These are phyloP conservation scores for Pegea sp. DNA, from an alignment of 23 tunicate genomes.

Conservation along the genomic window DNA sequence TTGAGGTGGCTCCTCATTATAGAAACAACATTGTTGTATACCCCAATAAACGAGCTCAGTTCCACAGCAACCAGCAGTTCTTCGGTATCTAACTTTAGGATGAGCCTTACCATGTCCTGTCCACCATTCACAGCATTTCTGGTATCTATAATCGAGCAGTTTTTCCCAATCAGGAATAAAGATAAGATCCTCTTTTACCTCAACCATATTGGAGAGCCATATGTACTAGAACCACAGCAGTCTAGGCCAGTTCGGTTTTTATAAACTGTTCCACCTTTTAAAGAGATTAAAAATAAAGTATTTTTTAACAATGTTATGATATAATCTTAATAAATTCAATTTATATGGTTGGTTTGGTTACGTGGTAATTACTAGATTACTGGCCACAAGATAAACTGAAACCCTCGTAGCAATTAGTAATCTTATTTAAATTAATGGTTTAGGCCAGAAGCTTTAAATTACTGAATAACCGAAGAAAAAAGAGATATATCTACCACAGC, in stretches of 20 bases:
- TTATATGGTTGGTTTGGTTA: no score
- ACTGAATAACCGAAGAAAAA: background rate
- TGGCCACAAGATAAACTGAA: no score
- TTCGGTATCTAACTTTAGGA: background rate
- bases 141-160: conserved; percentile 7
- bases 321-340: no score
- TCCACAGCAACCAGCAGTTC: conserved; percentile 50
- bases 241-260: conserved; percentile 14
- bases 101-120: conserved; percentile 66
- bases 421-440: no score
- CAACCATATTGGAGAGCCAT: conserved; percentile 12
- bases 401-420: no score
- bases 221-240: conserved; percentile 45
- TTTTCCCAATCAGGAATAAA: background rate
- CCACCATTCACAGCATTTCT: conserved; percentile 86
- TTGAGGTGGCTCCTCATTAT: conserved; percentile 32
- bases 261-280: conserved; percentile 36
- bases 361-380: no score
- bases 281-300: background rate
- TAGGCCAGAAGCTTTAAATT: no score
- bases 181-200: background rate
- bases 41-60: conserved; percentile 27
- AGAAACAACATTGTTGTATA: conserved; percentile 42
- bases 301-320: background rate
- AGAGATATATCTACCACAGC: conserved; percentile 24